Conservation (phyloP, 2,797 vertebrate genomes). For the Phrynocephalus guinanensis region DNA sequence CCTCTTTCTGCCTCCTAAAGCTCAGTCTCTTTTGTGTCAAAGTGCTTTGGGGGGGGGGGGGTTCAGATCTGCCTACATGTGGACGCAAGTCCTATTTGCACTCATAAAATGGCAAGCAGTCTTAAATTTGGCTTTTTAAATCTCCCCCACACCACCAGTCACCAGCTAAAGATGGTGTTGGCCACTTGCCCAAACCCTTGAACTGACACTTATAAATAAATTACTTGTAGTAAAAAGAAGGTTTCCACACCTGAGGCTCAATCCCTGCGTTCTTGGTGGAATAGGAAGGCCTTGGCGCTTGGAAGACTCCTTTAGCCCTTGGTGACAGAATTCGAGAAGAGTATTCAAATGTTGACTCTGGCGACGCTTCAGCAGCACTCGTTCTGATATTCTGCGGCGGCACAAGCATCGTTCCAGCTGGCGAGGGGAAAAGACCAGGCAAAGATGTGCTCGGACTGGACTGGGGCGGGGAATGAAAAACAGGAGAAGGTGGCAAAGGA, state of each 20-base stretch:
- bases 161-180: constrained; percentile 30
- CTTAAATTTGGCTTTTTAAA: constrained; percentile 16
- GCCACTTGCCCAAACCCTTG: constrained; percentile 34
- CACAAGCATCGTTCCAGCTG: constrained; percentile 60
- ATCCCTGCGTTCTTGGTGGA: constrained; percentile 93
- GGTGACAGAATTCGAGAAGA: constrained; percentile 84
- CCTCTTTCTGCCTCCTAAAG: not conserved
- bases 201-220: not conserved
- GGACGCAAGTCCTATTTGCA: not conserved
- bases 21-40: not conserved
- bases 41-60: not conserved
- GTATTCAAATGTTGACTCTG: constrained; percentile 78
- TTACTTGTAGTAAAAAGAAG: constrained; percentile 87
- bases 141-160: constrained; percentile 11
- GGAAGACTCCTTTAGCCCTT: constrained; percentile 77
- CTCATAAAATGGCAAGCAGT: constrained; percentile 37
- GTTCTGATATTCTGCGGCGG: constrained; percentile 63
- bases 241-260: constrained; percentile 97
- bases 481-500: constrained; percentile 73
- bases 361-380: constrained; percentile 45
- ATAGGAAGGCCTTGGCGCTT: constrained; percentile 92
- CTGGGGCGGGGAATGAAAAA: constrained; percentile 74
- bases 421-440: constrained; percentile 76
- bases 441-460: constrained; percentile 67
- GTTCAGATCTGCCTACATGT: not conserved